Conservation (phyloP, 2,113 vertebrate genomes). For the Hippopotamus amphibius region DNA sequence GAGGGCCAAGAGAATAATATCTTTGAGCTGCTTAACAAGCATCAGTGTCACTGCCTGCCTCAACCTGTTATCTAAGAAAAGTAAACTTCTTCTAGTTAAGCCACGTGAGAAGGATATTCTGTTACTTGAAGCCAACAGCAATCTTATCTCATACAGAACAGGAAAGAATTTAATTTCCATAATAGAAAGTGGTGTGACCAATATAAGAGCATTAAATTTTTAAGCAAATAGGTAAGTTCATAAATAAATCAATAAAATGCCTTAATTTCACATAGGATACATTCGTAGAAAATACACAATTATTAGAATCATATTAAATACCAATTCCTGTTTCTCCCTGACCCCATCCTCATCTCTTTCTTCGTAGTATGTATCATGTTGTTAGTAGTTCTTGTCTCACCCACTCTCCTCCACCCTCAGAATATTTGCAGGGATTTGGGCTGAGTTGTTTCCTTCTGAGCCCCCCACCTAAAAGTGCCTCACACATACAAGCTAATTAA, state of each 20-base stretch:
- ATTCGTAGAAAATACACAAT: neutral
- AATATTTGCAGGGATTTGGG: neutral
- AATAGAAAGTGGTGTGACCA: neutral
- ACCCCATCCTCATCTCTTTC: neutral
- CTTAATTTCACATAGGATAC: neutral
- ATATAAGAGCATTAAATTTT: neutral
- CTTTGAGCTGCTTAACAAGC: neutral
- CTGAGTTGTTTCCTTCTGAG: neutral
- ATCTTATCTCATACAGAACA: neutral
- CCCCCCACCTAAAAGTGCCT: neutral
- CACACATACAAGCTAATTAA: neutral
- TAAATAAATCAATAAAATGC: neutral
- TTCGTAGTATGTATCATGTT: neutral
- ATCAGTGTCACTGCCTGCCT: neutral
- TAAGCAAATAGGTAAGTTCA: neutral
- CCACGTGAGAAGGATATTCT: neutral
- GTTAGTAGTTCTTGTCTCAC: neutral
- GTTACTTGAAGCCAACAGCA: slow-evolving; percentile 12
- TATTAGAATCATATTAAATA: neutral
- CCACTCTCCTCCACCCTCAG: neutral
- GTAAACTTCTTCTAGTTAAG: neutral
- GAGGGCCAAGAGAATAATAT: neutral
- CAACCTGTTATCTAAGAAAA: neutral
- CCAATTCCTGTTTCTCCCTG: neutral
- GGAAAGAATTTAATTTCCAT: neutral